Percentiles rank a stretch among this genome's conserved stretches.
Evolutionary conservation across 2,888 invertebrate genomes (phyloP).

Genomic region (Leptopilina syphax): DNA sequence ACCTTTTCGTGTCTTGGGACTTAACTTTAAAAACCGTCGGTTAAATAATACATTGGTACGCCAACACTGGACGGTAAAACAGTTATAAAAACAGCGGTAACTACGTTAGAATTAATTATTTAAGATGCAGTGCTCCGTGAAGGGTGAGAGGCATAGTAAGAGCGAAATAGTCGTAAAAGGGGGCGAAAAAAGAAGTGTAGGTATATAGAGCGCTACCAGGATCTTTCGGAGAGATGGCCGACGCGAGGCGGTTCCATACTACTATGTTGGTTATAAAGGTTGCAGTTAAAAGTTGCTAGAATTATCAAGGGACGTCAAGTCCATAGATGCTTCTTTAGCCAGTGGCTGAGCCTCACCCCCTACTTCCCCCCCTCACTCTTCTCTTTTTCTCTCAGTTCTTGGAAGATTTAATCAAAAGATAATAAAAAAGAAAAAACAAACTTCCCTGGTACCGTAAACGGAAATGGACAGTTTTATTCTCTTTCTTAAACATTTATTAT

Average conservation of each 20-base stretch:
- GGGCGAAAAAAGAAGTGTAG: conserved; percentile 60
- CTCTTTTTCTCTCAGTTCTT: conserved; percentile 5
- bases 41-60: conserved; percentile 71
- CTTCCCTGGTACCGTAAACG: conserved; percentile 20
- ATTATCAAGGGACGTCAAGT: conserved; percentile 66
- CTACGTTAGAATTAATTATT: conserved; percentile 76
- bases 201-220: conserved; percentile 48
- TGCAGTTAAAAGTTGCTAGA: conserved; percentile 73
- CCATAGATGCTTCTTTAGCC: conserved; percentile 27
- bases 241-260: conserved; percentile 54
- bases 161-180: conserved; percentile 72
- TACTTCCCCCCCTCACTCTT: neutral
- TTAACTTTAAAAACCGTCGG: conserved; percentile 69
- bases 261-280: conserved; percentile 69
- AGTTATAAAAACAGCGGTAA: conserved; percentile 76
- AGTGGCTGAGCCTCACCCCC: conserved; percentile 4
- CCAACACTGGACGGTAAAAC: conserved; percentile 73
- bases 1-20: conserved; percentile 61
- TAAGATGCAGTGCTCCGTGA: conserved; percentile 70
- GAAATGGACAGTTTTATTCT: conserved; percentile 31
- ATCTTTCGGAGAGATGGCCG: conserved; percentile 54
- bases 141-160: conserved; percentile 62
- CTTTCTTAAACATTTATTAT: neutral
- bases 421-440: conserved; percentile 18
- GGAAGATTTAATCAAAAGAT: conserved; percentile 37